Evolutionary conservation across 1,140 invertebrate genomes (phyloP).

Genomic region (Apis dorsata): DNA sequence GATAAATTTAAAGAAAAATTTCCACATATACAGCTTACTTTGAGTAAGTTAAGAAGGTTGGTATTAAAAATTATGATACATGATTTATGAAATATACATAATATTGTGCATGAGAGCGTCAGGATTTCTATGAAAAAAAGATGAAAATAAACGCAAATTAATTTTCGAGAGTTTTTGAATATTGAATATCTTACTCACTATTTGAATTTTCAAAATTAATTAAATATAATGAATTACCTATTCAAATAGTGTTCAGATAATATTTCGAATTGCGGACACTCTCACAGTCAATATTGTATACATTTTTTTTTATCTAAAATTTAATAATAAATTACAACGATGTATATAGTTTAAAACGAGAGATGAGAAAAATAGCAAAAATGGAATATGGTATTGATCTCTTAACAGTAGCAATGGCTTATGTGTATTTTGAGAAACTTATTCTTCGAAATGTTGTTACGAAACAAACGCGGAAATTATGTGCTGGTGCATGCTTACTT

Average conservation of each 20-base stretch:
- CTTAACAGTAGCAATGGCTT: constrained; percentile 95
- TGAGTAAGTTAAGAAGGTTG: constrained; percentile 98
- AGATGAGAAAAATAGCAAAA: constrained; percentile 96
- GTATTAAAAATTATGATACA: constrained; percentile 15
- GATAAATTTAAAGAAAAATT: constrained; percentile 98
- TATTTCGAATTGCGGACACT: too few relatives aligned
- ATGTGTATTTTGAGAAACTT: constrained; percentile 98
- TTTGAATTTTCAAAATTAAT: too few relatives aligned
- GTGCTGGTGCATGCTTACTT: constrained; percentile 95
- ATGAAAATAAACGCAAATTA: too few relatives aligned
- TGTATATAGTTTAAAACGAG: constrained; percentile 90
- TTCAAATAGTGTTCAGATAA: too few relatives aligned
- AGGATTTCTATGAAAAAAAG: too few relatives aligned
- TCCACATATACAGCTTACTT: constrained; percentile 94
- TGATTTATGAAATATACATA: not conserved
- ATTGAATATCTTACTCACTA: too few relatives aligned
- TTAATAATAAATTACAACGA: not conserved
- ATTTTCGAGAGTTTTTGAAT: too few relatives aligned
- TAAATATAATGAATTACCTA: too few relatives aligned
- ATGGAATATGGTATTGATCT: constrained; percentile 92
- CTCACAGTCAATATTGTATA: too few relatives aligned
- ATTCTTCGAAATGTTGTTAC: constrained; percentile 95
- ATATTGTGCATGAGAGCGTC: too few relatives aligned
- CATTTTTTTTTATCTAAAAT: not conserved
- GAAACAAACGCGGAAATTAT: constrained; percentile 96